A percentile compares a stretch with the other conserved stretches of the same genome.
These are phyloP conservation scores for Corythucha ciliata DNA, from an alignment of 2,888 invertebrate genomes.

Conservation along the genomic window DNA sequence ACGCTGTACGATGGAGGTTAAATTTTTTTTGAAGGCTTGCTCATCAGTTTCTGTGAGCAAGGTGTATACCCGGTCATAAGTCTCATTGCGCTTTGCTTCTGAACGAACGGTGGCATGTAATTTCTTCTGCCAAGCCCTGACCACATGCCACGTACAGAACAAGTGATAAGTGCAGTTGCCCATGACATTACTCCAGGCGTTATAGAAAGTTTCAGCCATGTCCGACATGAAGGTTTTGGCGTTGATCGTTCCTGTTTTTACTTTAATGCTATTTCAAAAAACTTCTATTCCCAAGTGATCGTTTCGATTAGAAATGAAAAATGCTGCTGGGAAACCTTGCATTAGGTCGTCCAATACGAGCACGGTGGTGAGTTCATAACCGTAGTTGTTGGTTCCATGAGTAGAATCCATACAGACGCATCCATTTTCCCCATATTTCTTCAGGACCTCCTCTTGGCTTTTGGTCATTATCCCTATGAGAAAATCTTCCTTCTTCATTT, in stretches of 20 bases:
- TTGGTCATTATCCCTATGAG: constrained; percentile 36
- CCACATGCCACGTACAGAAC: constrained; percentile 36
- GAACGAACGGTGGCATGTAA: background rate
- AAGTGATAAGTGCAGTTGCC: constrained; percentile 22
- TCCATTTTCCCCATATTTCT: constrained; percentile 32
- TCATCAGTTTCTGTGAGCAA: constrained; percentile 7
- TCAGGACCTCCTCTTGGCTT: constrained; percentile 32
- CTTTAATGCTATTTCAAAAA: constrained; percentile 29
- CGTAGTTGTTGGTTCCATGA: constrained; percentile 31
- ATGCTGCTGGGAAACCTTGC: constrained; percentile 33
- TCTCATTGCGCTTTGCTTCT: background rate
- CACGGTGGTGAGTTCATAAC: constrained; percentile 32
- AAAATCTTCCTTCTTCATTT: constrained; percentile 32
- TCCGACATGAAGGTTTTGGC: constrained; percentile 36
- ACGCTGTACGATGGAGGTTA: background rate
- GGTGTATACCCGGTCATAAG: background rate
- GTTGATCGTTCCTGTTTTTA: constrained; percentile 23
- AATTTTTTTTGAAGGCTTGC: constrained; percentile 1
- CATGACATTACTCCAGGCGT: constrained; percentile 33
- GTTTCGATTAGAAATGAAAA: constrained; percentile 27
- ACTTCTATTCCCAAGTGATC: constrained; percentile 17
- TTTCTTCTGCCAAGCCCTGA: constrained; percentile 24
- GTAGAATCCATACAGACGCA: constrained; percentile 36
- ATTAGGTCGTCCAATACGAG: constrained; percentile 34
- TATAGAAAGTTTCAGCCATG: constrained; percentile 32